These are phyloP conservation scores for Acanthaster planci DNA, from an alignment of 35 echinoderm and acorn worm genomes.

Conservation along the genomic window DNA sequence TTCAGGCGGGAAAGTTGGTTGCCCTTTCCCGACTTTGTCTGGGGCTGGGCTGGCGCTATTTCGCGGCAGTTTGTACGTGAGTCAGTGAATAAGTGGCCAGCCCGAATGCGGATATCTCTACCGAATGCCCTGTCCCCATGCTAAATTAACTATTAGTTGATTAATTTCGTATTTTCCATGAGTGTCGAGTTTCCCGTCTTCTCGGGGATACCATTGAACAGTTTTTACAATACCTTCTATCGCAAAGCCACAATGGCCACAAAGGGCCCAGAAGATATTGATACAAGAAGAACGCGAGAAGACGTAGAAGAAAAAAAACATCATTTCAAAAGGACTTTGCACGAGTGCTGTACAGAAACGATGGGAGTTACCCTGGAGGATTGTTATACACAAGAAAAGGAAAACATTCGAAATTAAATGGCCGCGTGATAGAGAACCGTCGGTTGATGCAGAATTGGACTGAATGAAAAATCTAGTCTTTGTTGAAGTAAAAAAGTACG, in stretches of 20 bases:
- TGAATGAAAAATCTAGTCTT: too few species aligned
- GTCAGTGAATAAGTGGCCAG: neutral
- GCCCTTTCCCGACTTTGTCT: neutral
- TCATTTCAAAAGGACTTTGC: too few species aligned
- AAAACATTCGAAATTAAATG: too few species aligned
- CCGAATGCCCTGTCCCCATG: neutral
- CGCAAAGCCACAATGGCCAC: neutral
- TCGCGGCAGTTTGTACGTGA: neutral
- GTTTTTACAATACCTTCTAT: neutral
- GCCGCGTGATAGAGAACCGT: too few species aligned
- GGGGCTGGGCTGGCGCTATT: neutral
- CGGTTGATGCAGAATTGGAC: too few species aligned
- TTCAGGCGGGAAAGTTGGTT: neutral
- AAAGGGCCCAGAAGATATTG: neutral
- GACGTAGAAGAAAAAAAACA: neutral
- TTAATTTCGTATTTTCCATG: conserved; percentile 20
- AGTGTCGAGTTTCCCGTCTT: conserved; percentile 6
- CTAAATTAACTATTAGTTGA: conserved; percentile 24
- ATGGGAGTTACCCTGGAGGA: too few species aligned
- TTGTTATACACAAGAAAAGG: too few species aligned
- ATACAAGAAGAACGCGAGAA: neutral
- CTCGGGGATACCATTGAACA: neutral
- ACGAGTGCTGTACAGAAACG: too few species aligned
- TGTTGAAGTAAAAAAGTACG: too few species aligned
- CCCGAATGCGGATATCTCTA: neutral